Conservation (phyloP, 2,888 invertebrate species). For the Cacoxenus indagator region DNA sequence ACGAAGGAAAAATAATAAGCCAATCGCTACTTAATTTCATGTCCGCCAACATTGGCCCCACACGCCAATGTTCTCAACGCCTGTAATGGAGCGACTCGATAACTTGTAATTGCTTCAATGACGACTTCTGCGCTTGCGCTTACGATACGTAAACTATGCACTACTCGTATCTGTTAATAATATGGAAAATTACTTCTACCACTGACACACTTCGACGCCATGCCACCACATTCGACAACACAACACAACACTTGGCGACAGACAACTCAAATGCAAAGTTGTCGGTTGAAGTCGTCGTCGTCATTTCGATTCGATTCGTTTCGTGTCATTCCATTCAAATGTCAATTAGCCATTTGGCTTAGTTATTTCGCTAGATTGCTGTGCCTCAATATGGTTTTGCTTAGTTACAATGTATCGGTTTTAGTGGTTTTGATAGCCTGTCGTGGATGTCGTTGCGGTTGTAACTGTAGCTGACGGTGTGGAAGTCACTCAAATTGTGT, state of each 20-base stretch:
- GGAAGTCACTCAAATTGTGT: neutral
- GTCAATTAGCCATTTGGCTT: constrained; percentile 12
- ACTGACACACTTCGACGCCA: constrained; percentile 56
- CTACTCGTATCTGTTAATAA: neutral
- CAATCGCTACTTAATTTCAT: neutral
- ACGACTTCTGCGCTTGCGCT: neutral
- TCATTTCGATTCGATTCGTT: neutral
- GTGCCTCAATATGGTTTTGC: neutral
- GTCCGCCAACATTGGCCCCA: neutral
- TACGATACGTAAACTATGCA: constrained; percentile 3
- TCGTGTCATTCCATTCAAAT: constrained; percentile 16
- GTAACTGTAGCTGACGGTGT: neutral
- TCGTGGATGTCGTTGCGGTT: neutral
- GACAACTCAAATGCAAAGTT: neutral
- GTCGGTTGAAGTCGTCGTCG: neutral
- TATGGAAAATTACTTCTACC: constrained; percentile 39
- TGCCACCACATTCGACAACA: constrained; percentile 7
- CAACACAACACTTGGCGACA: neutral
- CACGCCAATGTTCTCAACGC: neutral
- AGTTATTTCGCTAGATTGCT: neutral
- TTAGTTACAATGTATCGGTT: neutral
- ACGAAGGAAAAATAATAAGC: neutral
- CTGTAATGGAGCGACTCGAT: neutral
- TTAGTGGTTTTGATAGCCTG: neutral
- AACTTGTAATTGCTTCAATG: constrained; percentile 9